Conservation (phyloP, 1,140 invertebrate species). For the Anastatus disparis region DNA sequence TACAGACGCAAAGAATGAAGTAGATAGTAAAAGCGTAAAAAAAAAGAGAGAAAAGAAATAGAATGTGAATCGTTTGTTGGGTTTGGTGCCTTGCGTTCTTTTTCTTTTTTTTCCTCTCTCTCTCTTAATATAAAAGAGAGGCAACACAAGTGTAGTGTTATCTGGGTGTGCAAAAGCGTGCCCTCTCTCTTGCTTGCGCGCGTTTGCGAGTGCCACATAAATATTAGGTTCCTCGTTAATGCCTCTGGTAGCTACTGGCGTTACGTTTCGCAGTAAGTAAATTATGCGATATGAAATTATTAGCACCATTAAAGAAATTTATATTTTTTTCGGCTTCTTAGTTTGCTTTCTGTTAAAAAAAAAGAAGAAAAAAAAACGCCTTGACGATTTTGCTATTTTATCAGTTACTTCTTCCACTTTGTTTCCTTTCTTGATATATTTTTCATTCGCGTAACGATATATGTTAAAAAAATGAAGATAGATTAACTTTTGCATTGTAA, state of each 20-base stretch:
- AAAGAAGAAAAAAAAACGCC: too few relatives aligned
- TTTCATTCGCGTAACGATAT: too few relatives aligned
- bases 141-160: conserved; percentile 60
- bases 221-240: conserved; percentile 69
- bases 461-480: too few relatives aligned
- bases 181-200: too few relatives aligned
- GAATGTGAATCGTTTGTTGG: conserved; percentile 28
- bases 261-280: conserved; percentile 70
- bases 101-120: too few relatives aligned
- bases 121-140: too few relatives aligned
- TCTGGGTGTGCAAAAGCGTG: conserved; percentile 58
- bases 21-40: conserved; percentile 29
- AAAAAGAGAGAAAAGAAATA: conserved; percentile 31
- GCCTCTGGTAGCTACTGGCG: conserved; percentile 66
- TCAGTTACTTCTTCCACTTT: conserved; percentile 46
- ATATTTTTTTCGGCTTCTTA: conserved; percentile 63
- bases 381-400: conserved; percentile 68
- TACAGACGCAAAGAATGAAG: conserved; percentile 37
- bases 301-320: conserved; percentile 69
- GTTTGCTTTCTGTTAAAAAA: too few relatives aligned
- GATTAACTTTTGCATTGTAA: too few relatives aligned
- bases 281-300: conserved; percentile 70
- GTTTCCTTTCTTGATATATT: neutral
- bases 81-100: neutral
- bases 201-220: conserved; percentile 65